A percentile compares a stretch with the other conserved stretches of the same genome.
Evolutionary conservation across 1,140 invertebrate genomes (phyloP).

Genomic region (Hetaerina americana): DNA sequence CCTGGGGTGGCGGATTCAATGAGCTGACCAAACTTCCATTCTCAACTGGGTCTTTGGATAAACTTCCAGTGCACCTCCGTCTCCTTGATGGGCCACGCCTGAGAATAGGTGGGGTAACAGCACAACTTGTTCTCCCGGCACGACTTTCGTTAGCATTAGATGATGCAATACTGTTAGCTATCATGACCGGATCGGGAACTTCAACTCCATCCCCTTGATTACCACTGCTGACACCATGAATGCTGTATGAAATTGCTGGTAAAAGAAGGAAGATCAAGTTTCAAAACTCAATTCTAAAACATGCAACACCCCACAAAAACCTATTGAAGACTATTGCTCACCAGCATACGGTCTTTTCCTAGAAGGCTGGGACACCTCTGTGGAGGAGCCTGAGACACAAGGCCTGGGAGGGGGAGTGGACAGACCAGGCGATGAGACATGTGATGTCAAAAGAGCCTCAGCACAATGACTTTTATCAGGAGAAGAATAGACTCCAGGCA

Average conservation of each 20-base stretch:
- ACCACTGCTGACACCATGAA: too few relatives aligned
- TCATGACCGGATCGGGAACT: not conserved
- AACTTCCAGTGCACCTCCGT: not conserved
- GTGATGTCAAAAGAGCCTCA: not conserved
- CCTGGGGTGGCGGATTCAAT: not conserved
- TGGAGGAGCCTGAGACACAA: not conserved
- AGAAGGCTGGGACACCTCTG: not conserved
- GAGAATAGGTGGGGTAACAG: not conserved
- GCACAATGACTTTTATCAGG: not conserved
- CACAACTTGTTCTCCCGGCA: not conserved
- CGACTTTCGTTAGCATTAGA: too few relatives aligned
- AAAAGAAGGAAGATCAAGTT: too few relatives aligned
- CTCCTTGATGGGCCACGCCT: not conserved
- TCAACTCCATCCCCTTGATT: not conserved
- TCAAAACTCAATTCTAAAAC: too few relatives aligned
- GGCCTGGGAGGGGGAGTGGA: not conserved
- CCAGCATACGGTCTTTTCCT: not conserved
- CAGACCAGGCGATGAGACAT: not conserved
- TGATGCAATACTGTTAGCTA: not conserved
- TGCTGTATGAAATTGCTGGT: too few relatives aligned
- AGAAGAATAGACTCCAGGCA: not conserved
- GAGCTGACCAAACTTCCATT: not conserved
- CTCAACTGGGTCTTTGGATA: not conserved
- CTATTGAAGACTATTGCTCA: too few relatives aligned
- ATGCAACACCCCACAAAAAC: too few relatives aligned